Base-by-base conservation (phyloP, 23 tunicate species). In the Corella eumyota region DNA sequence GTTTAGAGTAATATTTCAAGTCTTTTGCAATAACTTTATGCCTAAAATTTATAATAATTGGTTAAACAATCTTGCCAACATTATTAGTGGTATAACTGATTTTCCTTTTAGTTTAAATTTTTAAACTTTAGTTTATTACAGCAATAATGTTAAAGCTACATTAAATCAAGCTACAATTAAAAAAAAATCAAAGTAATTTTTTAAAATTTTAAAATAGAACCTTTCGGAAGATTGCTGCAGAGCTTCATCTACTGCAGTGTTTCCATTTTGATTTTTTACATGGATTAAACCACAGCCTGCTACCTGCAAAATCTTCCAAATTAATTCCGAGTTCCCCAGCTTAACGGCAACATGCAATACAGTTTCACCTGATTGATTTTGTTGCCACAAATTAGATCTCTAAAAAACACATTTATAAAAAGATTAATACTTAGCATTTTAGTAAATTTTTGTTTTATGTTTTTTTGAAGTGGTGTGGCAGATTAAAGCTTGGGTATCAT, bases 361-460 rank as follows among this genome's bases (percentile, higher is more conserved):
- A 1, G 96, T 88, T n/a, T 36, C 60, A 0, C 96, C 96, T 56
- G 59, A 61, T 33, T 38, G 55, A 50, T 85, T 74, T 32, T 70
- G 63, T 9, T 30, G 34, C 7, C 56, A 32, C 1, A 68, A 68
- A n/a, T 66, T 66, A 32, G 56, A 49, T 29, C 85, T 67, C 85
- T 77, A 64, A 1, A 65, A 48, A 60, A 21, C 25, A 45, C 23
- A 60, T 19, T 2, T 32, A 27, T 2, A 56, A 56, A n/a, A 53
- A 53, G 59, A 11, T 40, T 40, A 15, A 40, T 40, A 40, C 11
- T 11, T 40, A 11, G 15, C 48, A 9, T 40, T 40, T 11, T 40
- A 9, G 11, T 9, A 40, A 40, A 40, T 9, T 40, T 40, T 15
- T 9, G 48, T 11, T 9, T 9, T 40, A 40, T 9, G 15, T 15